Percentiles rank a stretch among this genome's conserved stretches.
Conservation (phyloP, 2,888 invertebrate species). For the Cetonia aurata region DNA sequence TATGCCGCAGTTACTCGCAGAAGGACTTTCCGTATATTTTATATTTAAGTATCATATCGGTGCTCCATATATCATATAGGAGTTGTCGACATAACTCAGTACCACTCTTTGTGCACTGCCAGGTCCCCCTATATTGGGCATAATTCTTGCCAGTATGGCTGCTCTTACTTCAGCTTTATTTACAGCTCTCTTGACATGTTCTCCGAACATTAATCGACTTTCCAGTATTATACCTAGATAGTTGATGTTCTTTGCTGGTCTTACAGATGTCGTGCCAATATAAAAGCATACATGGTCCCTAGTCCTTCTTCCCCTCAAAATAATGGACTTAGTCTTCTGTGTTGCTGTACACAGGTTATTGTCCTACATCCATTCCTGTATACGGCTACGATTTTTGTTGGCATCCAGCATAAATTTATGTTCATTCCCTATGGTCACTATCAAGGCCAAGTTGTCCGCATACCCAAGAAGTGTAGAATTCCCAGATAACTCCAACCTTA, state of each 20-base stretch:
- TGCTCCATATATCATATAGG: no score
- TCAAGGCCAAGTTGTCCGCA: slow-evolving; percentile 18
- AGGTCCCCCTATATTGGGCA: slow-evolving; percentile 17
- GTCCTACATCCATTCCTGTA: slow-evolving; percentile 24
- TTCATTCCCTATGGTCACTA: background rate
- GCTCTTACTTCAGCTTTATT: no score
- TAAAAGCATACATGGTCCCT: background rate
- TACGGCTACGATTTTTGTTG: background rate
- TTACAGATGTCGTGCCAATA: background rate
- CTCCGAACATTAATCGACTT: background rate
- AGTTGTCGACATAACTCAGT: no score
- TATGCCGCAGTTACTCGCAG: no score
- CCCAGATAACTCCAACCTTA: slow-evolving; percentile 21
- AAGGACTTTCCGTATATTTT: no score
- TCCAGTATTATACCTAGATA: slow-evolving; percentile 5
- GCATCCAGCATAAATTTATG: slow-evolving; percentile 16
- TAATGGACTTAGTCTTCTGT: slow-evolving; percentile 7
- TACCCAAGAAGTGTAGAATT: slow-evolving; percentile 16
- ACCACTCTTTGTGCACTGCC: background rate
- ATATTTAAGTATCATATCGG: no score
- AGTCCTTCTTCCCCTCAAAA: background rate
- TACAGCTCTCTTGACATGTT: no score
- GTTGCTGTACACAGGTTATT: slow-evolving; percentile 12
- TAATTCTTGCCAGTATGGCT: background rate
- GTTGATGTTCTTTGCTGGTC: background rate